phyloP scores from a whole-genome alignment of 2,888 invertebrate genomes.

The Azorinus chamasolen region DNA sequence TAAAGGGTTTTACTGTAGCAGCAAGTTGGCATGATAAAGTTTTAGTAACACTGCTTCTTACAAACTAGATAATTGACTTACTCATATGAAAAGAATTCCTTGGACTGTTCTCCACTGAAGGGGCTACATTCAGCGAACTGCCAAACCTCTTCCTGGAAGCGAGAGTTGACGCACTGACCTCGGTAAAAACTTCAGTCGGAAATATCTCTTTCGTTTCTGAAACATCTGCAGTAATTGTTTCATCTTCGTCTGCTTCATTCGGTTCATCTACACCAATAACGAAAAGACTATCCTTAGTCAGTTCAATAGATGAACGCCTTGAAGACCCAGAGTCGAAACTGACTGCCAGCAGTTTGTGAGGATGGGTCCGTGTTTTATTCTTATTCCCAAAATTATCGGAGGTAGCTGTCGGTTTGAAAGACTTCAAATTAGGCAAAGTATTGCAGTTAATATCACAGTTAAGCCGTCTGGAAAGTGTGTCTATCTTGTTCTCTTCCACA shows the following conservation, averaged over 20 bases:
- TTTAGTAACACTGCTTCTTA: no score
- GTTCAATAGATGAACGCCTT: slow-evolving; percentile 52
- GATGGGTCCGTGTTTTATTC: slow-evolving; percentile 8
- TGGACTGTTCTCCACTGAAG: slow-evolving; percentile 57
- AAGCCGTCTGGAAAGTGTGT: no score
- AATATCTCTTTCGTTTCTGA: slow-evolving; percentile 45
- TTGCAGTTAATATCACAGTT: neutral
- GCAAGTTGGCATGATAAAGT: no score
- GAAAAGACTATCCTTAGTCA: slow-evolving; percentile 49
- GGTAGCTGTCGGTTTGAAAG: neutral
- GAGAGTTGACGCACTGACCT: slow-evolving; percentile 61
- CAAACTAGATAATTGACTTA: no score
- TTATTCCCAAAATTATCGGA: neutral
- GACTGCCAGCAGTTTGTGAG: slow-evolving; percentile 53
- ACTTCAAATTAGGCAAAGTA: neutral
- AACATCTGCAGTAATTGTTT: neutral
- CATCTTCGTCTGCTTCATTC: neutral
- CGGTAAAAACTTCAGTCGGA: slow-evolving; percentile 59
- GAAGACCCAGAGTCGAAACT: slow-evolving; percentile 49
- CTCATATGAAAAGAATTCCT: slow-evolving; percentile 22
- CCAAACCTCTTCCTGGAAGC: slow-evolving; percentile 64
- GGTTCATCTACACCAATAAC: slow-evolving; percentile 11
- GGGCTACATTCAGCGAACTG: slow-evolving; percentile 59
- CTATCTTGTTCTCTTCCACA: slow-evolving; percentile 35
- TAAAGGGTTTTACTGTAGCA: no score